A percentile compares a stretch with the other conserved stretches of the same genome.
These are phyloP conservation scores for Dinothrombium tinctorium DNA, from an alignment of 1,140 invertebrate genomes.

Conservation along the genomic window DNA sequence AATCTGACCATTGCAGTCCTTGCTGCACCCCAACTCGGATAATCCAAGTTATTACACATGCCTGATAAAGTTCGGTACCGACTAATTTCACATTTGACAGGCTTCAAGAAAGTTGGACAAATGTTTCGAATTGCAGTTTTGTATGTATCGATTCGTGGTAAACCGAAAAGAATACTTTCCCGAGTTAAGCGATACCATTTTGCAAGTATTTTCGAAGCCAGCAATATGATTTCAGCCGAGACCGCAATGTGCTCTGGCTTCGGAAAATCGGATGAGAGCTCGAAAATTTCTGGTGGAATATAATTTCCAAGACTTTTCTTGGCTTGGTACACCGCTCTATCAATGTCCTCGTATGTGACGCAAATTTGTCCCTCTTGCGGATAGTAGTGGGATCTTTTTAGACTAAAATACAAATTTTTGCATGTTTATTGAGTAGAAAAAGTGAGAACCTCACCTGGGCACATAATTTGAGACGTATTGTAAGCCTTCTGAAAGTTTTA, in stretches of 20 bases:
- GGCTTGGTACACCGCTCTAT: conserved; percentile 62
- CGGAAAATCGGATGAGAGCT: conserved; percentile 16
- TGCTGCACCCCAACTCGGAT: conserved; percentile 72
- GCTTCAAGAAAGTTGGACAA: conserved; percentile 61
- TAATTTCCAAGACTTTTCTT: conserved; percentile 33
- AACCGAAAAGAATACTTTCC: conserved; percentile 60
- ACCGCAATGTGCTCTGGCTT: conserved; percentile 15
- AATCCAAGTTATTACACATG: conserved; percentile 68
- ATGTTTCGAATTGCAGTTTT: conserved; percentile 62
- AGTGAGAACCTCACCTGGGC: conserved; percentile 13
- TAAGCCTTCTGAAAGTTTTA: conserved; percentile 8
- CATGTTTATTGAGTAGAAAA: background rate
- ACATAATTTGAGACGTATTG: conserved; percentile 16
- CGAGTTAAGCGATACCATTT: conserved; percentile 55
- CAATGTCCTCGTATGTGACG: conserved; percentile 72
- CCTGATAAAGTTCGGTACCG: conserved; percentile 46
- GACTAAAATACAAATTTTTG: background rate
- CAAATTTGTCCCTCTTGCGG: conserved; percentile 42
- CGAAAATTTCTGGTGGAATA: conserved; percentile 16
- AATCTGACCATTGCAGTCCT: conserved; percentile 38
- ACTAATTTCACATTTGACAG: conserved; percentile 41
- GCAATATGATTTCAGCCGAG: conserved; percentile 30
- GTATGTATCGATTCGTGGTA: conserved; percentile 67
- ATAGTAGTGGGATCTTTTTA: conserved; percentile 11
- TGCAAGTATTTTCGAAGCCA: conserved; percentile 57